Percentiles rank a stretch among this genome's conserved stretches.
These are phyloP conservation scores for Carollia perspicillata DNA, from an alignment of 2,113 vertebrate genomes.

Conservation along the genomic window DNA sequence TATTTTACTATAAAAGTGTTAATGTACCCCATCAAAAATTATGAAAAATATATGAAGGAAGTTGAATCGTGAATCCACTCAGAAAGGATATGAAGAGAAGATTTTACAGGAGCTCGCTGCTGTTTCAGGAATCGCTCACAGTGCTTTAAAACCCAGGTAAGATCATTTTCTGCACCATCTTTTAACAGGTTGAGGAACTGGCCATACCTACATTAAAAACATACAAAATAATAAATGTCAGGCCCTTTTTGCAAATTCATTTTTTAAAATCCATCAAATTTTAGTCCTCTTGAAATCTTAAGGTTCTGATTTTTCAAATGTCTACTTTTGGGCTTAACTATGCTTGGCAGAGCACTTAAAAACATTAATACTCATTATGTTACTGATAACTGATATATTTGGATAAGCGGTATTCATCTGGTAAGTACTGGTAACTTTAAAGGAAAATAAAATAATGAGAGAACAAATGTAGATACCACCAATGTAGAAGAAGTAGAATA, in stretches of 20 bases:
- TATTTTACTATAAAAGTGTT: not conserved
- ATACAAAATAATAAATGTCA: not conserved
- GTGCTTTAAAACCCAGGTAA: conserved; percentile 86
- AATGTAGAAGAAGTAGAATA: not conserved
- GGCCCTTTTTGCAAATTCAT: not conserved
- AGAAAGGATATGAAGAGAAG: conserved; percentile 91
- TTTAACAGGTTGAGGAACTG: conserved; percentile 84
- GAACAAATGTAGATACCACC: not conserved
- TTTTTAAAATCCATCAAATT: not conserved
- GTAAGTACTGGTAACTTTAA: not conserved
- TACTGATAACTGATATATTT: not conserved
- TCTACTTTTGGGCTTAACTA: not conserved
- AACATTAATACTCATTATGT: not conserved
- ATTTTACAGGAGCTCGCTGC: conserved; percentile 79
- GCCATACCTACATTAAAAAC: conserved; percentile 87
- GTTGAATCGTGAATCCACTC: not conserved
- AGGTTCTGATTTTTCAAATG: not conserved
- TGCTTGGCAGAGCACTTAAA: not conserved
- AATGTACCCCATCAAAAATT: not conserved
- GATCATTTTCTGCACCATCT: conserved; percentile 80
- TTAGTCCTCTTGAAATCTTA: not conserved
- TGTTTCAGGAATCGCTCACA: conserved; percentile 87
- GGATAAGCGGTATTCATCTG: not conserved
- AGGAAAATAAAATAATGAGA: not conserved
- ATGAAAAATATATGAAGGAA: not conserved